Percentiles rank a stretch among this genome's conserved stretches.
Conservation (phyloP, 2,113 vertebrate genomes). For the Daphoenositta chrysoptera region DNA sequence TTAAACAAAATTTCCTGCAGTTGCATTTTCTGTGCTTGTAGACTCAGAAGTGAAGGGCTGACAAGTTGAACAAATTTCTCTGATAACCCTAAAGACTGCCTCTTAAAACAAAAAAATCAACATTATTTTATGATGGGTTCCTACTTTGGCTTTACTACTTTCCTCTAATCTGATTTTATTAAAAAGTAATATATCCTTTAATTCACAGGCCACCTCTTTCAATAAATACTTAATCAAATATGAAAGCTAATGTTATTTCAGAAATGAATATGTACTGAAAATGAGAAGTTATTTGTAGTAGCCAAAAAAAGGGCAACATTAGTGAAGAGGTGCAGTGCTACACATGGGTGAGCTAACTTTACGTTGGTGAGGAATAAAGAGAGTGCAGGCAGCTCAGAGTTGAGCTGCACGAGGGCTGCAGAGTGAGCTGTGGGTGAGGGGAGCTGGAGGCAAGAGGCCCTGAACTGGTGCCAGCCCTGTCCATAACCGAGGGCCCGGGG, state of each 20-base stretch:
- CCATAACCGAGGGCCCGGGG: no score
- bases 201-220: background rate
- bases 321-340: background rate
- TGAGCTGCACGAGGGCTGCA: background rate
- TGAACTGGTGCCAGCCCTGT: background rate
- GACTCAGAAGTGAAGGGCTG: background rate
- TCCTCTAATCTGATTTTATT: constrained; percentile 39
- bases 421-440: background rate
- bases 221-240: constrained; percentile 23
- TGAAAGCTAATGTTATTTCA: background rate
- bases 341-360: background rate
- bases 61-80: constrained; percentile 37
- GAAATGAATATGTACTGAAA: background rate
- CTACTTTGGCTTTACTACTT: constrained; percentile 40
- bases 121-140: background rate
- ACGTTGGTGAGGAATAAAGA: background rate
- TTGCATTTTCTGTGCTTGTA: constrained; percentile 13
- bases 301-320: background rate
- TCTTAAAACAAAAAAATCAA: constrained; percentile 24
- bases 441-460: background rate
- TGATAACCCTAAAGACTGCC: background rate
- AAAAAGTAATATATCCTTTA: constrained; percentile 3
- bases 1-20: constrained; percentile 15
- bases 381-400: accelerated
- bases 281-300: background rate